Evolutionary conservation across 2,113 vertebrate genomes (phyloP), one percentile per base, ranked within the genome.

Genomic region (Megaceryle torquata): DNA sequence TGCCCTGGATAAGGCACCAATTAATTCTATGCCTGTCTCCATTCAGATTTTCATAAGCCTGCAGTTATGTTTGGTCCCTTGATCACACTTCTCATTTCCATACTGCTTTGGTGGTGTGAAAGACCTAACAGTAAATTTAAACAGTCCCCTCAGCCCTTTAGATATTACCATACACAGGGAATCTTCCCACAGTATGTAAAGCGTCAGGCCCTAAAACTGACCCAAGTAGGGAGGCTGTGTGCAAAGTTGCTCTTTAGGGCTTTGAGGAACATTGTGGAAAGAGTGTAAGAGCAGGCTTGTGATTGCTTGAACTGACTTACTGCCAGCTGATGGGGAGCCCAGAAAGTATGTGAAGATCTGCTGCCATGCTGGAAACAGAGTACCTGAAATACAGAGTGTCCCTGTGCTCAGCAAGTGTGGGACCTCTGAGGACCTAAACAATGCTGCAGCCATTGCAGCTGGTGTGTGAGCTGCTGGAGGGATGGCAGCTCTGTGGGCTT

Each of bases 101-200:
- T 37, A 70, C 11, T 0, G 0, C 43, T 81, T 48, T 59, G 50
- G 65, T 4, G 3, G 9, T 82, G 74, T 4, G 3, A 46, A 57
- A 50, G 56, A 31, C 48, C 43, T 10, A 59, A 46, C 25, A 28
- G 39, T 53, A 61, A 59, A 78, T 71, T 19, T 79, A 82, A 88
- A 50, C 26, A 54, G 18, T 22, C 29, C 41, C 29, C 44, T 3
- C 21, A 75, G 74, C 3, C 28, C 25, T 53, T 28, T 28, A 24
- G 22, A 50, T 24, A 53, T 28, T 28, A 26, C 35, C 35, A 35
- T 16, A n/a, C 20, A 7, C 0, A 20, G 81, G 44, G 56, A 50
- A 28, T 53, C 65, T 77, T 81, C 74, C 70, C 19, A 18, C 21
- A 10, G 5, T 21, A 43, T 12, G 26, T 35, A 22, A 44, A 75